Evolutionary conservation across 2,113 vertebrate species (phyloP).

Genomic region (Myrmecophaga tridactyla): DNA sequence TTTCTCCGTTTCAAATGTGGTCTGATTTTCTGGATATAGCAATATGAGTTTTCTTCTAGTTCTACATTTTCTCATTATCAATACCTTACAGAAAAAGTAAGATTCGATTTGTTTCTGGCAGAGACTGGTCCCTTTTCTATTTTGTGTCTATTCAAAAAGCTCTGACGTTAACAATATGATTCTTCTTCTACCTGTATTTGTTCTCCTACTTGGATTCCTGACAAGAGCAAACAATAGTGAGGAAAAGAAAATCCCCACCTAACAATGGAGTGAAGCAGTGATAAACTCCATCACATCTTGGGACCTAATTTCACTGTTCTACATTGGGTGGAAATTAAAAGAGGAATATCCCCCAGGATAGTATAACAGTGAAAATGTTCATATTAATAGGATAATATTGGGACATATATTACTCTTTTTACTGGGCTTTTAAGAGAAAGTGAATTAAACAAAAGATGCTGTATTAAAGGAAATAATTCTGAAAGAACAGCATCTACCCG

Average conservation of each 20-base stretch:
- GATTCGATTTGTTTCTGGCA: slow-evolving; percentile 38
- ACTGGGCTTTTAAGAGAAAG: not conserved
- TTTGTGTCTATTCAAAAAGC: not conserved
- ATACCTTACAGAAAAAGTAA: too few species aligned
- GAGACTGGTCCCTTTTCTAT: not conserved
- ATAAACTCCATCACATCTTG: not conserved
- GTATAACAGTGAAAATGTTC: not conserved
- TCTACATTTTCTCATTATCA: slow-evolving; percentile 20
- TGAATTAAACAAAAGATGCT: not conserved
- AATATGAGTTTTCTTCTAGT: slow-evolving; percentile 17
- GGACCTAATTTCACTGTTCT: not conserved
- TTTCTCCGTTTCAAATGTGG: slow-evolving; percentile 26
- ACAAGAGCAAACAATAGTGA: not conserved
- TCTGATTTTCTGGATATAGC: not conserved
- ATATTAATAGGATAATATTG: not conserved
- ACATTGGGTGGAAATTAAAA: not conserved
- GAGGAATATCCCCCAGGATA: not conserved
- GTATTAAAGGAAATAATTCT: not conserved
- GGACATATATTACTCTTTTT: not conserved
- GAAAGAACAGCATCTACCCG: not conserved
- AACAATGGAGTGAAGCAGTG: not conserved
- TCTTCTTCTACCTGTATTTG: not conserved
- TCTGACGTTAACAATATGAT: not conserved
- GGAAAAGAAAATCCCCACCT: not conserved
- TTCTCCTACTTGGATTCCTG: slow-evolving; percentile 16